phyloP scores from a whole-genome alignment of 2,113 vertebrate species.

The Trogon melanurus region DNA sequence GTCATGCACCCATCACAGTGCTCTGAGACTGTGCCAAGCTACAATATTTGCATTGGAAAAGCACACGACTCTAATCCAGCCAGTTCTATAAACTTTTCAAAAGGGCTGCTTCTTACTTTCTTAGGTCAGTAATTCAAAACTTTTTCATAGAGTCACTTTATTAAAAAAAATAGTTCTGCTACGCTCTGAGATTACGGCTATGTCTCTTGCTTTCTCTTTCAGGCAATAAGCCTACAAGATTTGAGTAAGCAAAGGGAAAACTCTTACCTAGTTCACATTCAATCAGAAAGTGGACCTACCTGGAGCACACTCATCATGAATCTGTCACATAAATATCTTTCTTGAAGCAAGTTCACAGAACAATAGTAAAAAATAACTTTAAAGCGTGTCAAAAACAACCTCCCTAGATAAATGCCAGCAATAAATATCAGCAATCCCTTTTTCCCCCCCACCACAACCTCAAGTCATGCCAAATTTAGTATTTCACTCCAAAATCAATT shows the following conservation, averaged over 20 bases:
- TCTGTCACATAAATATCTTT: not conserved
- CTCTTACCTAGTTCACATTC: not conserved
- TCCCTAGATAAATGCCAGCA: not conserved
- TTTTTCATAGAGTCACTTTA: not conserved
- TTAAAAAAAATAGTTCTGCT: not conserved
- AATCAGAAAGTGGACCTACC: not conserved
- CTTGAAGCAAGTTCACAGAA: not conserved
- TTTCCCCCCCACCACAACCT: not conserved
- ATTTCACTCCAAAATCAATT: not conserved
- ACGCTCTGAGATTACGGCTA: not conserved
- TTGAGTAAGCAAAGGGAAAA: not conserved
- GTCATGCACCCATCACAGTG: not conserved
- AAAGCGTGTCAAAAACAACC: not conserved
- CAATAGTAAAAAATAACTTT: not conserved
- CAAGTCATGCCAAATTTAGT: not conserved
- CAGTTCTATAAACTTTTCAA: not conserved
- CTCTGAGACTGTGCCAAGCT: not conserved
- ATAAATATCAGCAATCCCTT: not conserved
- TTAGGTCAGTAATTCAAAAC: not conserved
- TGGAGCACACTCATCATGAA: not conserved
- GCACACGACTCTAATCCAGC: not conserved
- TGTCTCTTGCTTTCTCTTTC: not conserved
- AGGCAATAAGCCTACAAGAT: not conserved
- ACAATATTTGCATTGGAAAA: not conserved
- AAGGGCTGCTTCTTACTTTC: not conserved